phyloP scores from a whole-genome alignment of 2,888 invertebrate species.

The Cartodere bifasciata region DNA sequence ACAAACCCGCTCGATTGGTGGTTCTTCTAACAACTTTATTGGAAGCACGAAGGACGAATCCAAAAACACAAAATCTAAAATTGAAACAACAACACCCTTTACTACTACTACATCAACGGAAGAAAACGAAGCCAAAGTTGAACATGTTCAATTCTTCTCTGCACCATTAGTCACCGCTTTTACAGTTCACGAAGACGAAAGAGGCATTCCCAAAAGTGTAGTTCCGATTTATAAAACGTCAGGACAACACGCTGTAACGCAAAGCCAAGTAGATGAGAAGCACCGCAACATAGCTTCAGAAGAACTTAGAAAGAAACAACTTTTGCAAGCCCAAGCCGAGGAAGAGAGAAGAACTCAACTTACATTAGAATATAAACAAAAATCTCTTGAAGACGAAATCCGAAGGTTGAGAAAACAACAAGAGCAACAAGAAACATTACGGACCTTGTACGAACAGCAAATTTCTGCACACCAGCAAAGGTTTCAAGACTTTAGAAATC shows the following conservation, averaged over 20 bases:
- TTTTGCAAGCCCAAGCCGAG: slow-evolving; percentile 16
- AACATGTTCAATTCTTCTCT: slow-evolving; percentile 66
- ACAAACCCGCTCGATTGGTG: slow-evolving; percentile 8
- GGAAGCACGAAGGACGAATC: slow-evolving; percentile 2
- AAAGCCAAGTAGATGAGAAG: slow-evolving; percentile 14
- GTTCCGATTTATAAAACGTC: slow-evolving; percentile 53
- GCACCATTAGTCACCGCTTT: slow-evolving; percentile 76
- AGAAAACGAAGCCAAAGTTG: slow-evolving; percentile 50
- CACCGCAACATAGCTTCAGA: slow-evolving; percentile 17
- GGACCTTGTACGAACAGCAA: slow-evolving; percentile 44
- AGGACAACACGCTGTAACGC: slow-evolving; percentile 20
- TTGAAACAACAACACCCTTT: slow-evolving; percentile 25
- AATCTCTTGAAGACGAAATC: slow-evolving; percentile 56
- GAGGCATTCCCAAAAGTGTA: slow-evolving; percentile 66
- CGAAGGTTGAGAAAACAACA: slow-evolving; percentile 40
- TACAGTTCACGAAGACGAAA: slow-evolving; percentile 71
- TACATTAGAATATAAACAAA: slow-evolving; percentile 52
- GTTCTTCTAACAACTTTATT: slow-evolving; percentile 2
- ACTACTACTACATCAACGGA: slow-evolving; percentile 52
- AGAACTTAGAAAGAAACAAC: slow-evolving; percentile 12
- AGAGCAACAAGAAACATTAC: slow-evolving; percentile 41
- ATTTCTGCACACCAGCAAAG: slow-evolving; percentile 34
- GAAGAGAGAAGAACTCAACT: slow-evolving; percentile 25
- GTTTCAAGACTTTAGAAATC: too few relatives aligned
- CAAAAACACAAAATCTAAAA: slow-evolving; percentile 12